Base-by-base conservation (phyloP, 2,888 invertebrate species). In the Axea sp. region DNA sequence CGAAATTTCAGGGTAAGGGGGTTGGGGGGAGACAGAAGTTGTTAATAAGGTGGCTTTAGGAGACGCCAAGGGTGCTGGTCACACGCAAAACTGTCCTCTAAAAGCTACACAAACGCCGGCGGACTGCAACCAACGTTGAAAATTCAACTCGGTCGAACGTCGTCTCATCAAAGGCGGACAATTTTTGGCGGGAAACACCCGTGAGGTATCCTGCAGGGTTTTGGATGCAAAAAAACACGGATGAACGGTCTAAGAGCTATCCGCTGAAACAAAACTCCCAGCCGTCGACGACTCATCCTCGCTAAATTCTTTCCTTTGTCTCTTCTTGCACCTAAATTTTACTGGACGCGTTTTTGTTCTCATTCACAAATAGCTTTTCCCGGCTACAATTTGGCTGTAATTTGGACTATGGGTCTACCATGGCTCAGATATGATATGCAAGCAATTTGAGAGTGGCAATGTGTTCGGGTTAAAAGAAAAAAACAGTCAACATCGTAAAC, bases 341-440 rank as follows among this genome's bases (percentile, higher is more conserved):
- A n/a, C 49, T 59, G 28, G 17, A 51, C 17, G 35, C 30, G 33
- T 19, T 57, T 35, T 28, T 22, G 26, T 24, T 55, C 17, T 51
- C 17, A 28, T 49, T 65, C 26, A 53, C 41, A 68, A 57, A 73
- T 77, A 82, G 86, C 88, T 89, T 89, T 89, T 89, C 89, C 89
- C 89, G 89, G 88, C 88, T 87, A 84, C 84, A 83, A 81, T 83
- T 79, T 81, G 76, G 78, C 77, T 80, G 76, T 71, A 77, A 80
- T 80, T 84, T 86, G 75, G 84, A 83, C 60, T 60, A 82, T 83
- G 84, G 88, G 89, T 86, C 85, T 85, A 84, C 80, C 79, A 86
- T 90, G 90, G 90, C 90, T 91, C 90, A 91, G 90, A 91, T 91
- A 91, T 90, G 90, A 91, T 90, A 78, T 82, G 83, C 83, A 83